Conservation (phyloP, 2,113 vertebrate genomes). For the Pimephales promelas region DNA sequence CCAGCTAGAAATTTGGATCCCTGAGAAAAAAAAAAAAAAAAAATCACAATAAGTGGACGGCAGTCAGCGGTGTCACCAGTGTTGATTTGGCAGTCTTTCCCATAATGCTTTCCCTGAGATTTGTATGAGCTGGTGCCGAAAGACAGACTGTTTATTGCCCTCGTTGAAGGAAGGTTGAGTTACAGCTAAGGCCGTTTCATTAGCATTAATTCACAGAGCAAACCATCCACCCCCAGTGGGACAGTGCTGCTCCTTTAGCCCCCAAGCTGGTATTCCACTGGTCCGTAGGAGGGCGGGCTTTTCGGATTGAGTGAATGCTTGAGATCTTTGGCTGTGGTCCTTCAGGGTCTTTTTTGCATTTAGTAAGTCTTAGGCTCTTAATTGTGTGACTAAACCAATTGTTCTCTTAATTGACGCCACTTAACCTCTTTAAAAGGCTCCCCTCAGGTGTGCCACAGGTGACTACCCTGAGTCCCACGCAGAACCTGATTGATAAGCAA, state of each 20-base stretch:
- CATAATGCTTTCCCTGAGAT: conserved; percentile 33
- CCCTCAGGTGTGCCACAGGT: conserved; percentile 69
- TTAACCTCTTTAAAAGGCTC: conserved; percentile 60
- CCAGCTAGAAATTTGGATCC: not conserved
- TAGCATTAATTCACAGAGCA: conserved; percentile 53
- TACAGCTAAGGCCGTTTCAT: conserved; percentile 52
- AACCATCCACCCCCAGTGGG: conserved; percentile 35
- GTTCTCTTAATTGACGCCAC: conserved; percentile 78
- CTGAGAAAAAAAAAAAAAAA: not conserved
- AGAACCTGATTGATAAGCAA: conserved; percentile 45
- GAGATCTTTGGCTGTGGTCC: conserved; percentile 73
- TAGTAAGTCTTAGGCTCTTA: conserved; percentile 75
- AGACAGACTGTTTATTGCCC: conserved; percentile 52
- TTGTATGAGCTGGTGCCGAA: conserved; percentile 47
- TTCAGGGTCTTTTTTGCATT: conserved; percentile 74
- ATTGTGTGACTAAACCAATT: conserved; percentile 81
- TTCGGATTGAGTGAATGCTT: conserved; percentile 69
- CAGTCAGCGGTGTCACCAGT: not conserved
- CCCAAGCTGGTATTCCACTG: conserved; percentile 70
- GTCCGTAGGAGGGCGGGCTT: conserved; percentile 63
- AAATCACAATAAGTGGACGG: conserved; percentile 18
- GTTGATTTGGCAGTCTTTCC: conserved; percentile 28
- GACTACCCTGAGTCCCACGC: conserved; percentile 45
- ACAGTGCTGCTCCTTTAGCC: conserved; percentile 39
- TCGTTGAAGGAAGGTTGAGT: conserved; percentile 45